Base-by-base conservation (phyloP, 2,888 invertebrate genomes). In the Leucozona laternaria region DNA sequence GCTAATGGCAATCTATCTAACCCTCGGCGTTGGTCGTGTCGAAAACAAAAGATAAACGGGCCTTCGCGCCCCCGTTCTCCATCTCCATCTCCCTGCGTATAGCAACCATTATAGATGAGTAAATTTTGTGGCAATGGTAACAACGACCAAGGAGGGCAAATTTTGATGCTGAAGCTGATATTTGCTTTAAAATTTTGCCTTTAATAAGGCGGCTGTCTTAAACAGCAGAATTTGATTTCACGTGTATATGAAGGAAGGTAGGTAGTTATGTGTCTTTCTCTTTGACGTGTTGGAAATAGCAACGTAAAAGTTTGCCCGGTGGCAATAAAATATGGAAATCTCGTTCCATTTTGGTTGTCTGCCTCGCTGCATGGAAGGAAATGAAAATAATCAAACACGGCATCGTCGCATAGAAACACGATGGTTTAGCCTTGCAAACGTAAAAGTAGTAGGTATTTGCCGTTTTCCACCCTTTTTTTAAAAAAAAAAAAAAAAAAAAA, bases 1-100 rank as follows among this genome's bases (percentile, higher is more conserved):
- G 76, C 76, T 85, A 77, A 84, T 84, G 75, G 83, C 79, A 84
- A 75, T 70, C 79, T 71, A 76, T 79, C 64, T 79, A 71, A 82
- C 79, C 75, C 79, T 58, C 53, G n/a, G 17, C 0, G 15, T 28
- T 28, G 28, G 7, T 60, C 37, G 64, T 31, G 66, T 50, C 50
- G 60, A 55, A 64, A 80, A 76, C 55, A 68, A 55, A 53, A 77
- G 76, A 72, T 50, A 64, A 72, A 80, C 71, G 58, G 20, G 28
- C 57, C 2, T 13, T n/a, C n/a, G n/a, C 4, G 13, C 20, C 8
- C 50, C 10, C 48, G 11, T 28, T 17, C 31, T 20, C n/a, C n/a
- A n/a, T n/a, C n/a, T n/a, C n/a, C n/a, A n/a, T 11, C 1, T 31
- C 20, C 58, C 13, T 40, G n/a, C 5, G 37, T 22, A 37, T 57